Base-by-base conservation (phyloP, 2,888 invertebrate species). In the Gari tellinella region DNA sequence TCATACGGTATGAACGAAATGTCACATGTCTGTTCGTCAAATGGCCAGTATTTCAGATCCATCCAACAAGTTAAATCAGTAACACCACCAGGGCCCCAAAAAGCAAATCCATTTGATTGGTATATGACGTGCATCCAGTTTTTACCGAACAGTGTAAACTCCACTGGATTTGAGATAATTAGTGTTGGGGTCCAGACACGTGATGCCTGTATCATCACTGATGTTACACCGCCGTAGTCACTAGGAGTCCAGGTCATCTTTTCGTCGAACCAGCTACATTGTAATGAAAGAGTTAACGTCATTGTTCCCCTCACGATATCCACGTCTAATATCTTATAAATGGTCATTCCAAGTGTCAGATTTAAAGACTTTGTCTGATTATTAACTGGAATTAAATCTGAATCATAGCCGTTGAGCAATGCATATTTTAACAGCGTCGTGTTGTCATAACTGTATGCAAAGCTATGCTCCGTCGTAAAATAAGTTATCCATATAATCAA, bases 1-100 rank as follows among this genome's bases (percentile, higher is more conserved):
- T 62, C 72, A 19, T 38, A 58, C 0, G 57, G 17, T 12, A 62
- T 53, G 2, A 72, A 26, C 0, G 19, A 7, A n/a, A 72, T 15
- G 0, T 51, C 38, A 53, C 72, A 72, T 14, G 57, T 41, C 25
- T 72, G 72, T 43, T 67, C 55, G 23, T 72, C 72, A 41, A 63
- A 72, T 5, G 72, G 72, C 72, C 72, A 72, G 49, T 43, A 66
- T 45, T 72, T 72, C 52, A 72, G 41, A 19, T 66, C 57, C 23
- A 69, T 63, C 14, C 19, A 26, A 37, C 69, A 69, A 10, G 45
- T 5, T 40, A 61, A 63, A 12, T 62, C 52, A 5, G 58, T 19
- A 7, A 56, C 26, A 40, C 51, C 40, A 4, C 57, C 62, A 21
- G 57, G 41, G 25, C 21, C 15, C n/a, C 43, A 52, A 15, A 15